phyloP scores from a whole-genome alignment of 1,140 invertebrate species.

The Macrobrachium nipponense region DNA sequence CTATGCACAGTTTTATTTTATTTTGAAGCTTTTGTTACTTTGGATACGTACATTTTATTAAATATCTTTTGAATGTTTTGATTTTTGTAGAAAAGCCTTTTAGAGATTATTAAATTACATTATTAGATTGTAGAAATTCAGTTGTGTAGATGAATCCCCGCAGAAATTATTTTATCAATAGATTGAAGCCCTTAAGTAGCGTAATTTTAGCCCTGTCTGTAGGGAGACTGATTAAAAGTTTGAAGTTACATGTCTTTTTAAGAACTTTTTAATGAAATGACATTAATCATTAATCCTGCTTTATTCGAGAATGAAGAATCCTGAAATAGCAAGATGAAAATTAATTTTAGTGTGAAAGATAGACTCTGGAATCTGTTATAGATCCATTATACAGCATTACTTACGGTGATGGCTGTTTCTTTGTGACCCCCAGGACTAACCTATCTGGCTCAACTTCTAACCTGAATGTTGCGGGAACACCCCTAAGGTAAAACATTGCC shows the following conservation, averaged over 20 bases:
- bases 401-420: slow-evolving; percentile 44
- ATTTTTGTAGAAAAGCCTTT: too few species aligned
- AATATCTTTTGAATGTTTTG: neutral
- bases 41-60: neutral
- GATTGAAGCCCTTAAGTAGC: neutral
- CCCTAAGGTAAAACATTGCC: slow-evolving; percentile 59
- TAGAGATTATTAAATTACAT: too few species aligned
- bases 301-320: neutral
- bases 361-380: too few species aligned
- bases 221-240: neutral
- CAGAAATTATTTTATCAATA: neutral
- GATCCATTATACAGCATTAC: too few species aligned
- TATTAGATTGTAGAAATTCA: neutral
- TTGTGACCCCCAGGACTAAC: slow-evolving; percentile 59
- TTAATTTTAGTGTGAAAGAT: too few species aligned
- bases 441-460: slow-evolving; percentile 64
- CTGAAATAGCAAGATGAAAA: neutral
- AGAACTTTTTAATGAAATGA: slow-evolving; percentile 35
- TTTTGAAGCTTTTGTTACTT: neutral
- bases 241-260: neutral
- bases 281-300: slow-evolving; percentile 8
- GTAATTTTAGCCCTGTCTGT: too few species aligned
- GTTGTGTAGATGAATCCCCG: neutral
- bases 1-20: slow-evolving; percentile 12
- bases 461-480: slow-evolving; percentile 59